Evolutionary conservation across 2,113 vertebrate genomes (phyloP).

Genomic region (Menura novaehollandiae): DNA sequence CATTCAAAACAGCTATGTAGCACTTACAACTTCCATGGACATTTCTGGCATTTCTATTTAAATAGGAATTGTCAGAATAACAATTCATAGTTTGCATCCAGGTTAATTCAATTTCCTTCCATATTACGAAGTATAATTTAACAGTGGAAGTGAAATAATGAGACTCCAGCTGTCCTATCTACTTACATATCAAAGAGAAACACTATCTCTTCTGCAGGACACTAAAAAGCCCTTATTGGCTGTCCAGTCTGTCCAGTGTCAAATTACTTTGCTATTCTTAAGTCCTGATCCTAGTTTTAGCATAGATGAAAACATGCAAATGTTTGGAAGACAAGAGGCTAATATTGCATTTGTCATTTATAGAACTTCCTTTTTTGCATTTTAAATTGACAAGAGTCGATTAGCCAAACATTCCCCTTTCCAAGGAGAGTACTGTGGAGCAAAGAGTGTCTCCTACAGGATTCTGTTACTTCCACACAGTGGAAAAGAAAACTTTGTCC

Average conservation of each 20-base stretch:
- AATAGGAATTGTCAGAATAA: neutral
- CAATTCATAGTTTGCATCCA: neutral
- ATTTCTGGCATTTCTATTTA: neutral
- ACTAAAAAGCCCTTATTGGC: neutral
- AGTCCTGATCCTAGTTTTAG: neutral
- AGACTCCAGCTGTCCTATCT: neutral
- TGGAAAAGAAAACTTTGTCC: neutral
- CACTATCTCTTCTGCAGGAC: neutral
- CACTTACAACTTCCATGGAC: neutral
- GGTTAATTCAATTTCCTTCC: slow-evolving; percentile 15
- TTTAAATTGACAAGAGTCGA: neutral
- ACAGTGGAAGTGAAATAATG: neutral
- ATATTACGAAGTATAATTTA: neutral
- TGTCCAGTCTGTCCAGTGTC: neutral
- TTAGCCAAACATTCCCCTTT: neutral
- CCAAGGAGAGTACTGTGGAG: neutral
- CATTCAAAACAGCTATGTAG: neutral
- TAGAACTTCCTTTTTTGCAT: neutral
- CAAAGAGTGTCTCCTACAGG: neutral
- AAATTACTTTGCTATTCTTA: neutral
- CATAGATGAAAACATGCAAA: neutral
- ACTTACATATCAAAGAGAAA: neutral
- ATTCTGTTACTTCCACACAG: neutral
- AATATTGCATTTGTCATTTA: neutral
- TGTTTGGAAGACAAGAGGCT: neutral